A percentile compares a stretch with the other conserved stretches of the same genome.
phyloP scores from a whole-genome alignment of 2,113 vertebrate genomes.

The Daboia siamensis region DNA sequence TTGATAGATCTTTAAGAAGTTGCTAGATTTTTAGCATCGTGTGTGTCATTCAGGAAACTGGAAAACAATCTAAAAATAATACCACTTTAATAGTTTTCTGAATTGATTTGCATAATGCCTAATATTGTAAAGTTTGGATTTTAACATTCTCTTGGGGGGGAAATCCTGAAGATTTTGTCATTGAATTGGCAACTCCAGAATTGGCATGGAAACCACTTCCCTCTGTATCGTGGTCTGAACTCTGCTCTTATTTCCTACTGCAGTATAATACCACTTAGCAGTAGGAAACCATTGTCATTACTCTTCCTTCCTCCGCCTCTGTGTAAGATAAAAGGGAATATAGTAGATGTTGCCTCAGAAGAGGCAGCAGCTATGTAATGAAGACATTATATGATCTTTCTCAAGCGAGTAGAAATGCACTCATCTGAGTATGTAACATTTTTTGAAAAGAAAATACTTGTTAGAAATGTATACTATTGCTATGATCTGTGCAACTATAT shows the following conservation, averaged over 20 bases:
- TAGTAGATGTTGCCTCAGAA: not conserved
- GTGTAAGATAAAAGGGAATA: not conserved
- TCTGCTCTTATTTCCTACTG: not conserved
- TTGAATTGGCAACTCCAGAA: not conserved
- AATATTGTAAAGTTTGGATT: not conserved
- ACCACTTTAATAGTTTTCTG: not conserved
- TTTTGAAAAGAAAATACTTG: not conserved
- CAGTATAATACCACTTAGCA: not conserved
- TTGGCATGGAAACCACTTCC: not conserved
- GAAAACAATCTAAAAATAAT: not conserved
- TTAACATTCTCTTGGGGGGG: not conserved
- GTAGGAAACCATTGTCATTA: not conserved
- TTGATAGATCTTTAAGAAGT: not conserved
- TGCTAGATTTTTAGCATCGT: not conserved
- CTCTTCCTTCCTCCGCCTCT: not conserved
- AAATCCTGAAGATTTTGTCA: not conserved
- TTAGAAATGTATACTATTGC: not conserved
- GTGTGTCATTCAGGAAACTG: not conserved
- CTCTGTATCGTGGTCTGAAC: not conserved
- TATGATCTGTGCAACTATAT: not conserved
- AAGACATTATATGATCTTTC: not conserved
- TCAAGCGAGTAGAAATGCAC: not conserved
- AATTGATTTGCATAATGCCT: not conserved
- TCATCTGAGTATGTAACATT: not conserved
- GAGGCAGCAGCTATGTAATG: not conserved